Evolutionary conservation across 2,113 vertebrate genomes (phyloP), one percentile per base, ranked within the genome.

Genomic region (Hassar affinis): DNA sequence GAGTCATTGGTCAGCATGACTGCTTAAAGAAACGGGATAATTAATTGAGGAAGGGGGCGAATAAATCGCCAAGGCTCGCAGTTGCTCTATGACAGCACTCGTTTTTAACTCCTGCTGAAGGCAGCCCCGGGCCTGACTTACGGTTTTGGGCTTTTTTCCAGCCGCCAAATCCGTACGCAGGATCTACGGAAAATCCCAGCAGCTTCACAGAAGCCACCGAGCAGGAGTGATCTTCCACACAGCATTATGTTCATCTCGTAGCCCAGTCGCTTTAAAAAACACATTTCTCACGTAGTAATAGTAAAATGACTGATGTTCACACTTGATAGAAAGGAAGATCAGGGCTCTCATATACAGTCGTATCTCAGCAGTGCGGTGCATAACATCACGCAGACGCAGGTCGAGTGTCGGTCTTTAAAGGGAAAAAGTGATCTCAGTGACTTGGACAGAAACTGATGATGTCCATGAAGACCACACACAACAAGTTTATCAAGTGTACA

Each of bases 31-130:
- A 84, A 75, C 62, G 14, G 82, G 78, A 81, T 83, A 83, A 88
- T 88, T 88, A 75, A 88, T 89, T 74, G 86, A 82, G 86, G 83
- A 87, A 79, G 42, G 25, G 68, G 61, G 78, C 71, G 74, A 81
- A 89, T 88, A 86, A 88, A 86, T 88, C 83, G 59, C 61, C 59
- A 86, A 62, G 77, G 83, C 78, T 86, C 51, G 56, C 81, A 86
- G 77, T 79, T 80, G 66, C 74, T 81, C 51, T 82, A 66, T 82
- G 80, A 80, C 83, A 85, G 82, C 57, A 57, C 71, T 81, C 79
- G 78, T 85, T 84, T 79, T 81, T 85, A 56, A 56, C 61, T 59
- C 72, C 66, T 56, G 56, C 56, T 56, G 83, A 86, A 85, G 81
- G 79, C 82, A 72, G 84, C 85, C 78, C 49, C 61, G 10, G 49